These are phyloP conservation scores for Archips xylosteana DNA, from an alignment of 2,888 invertebrate species.

Conservation along the genomic window DNA sequence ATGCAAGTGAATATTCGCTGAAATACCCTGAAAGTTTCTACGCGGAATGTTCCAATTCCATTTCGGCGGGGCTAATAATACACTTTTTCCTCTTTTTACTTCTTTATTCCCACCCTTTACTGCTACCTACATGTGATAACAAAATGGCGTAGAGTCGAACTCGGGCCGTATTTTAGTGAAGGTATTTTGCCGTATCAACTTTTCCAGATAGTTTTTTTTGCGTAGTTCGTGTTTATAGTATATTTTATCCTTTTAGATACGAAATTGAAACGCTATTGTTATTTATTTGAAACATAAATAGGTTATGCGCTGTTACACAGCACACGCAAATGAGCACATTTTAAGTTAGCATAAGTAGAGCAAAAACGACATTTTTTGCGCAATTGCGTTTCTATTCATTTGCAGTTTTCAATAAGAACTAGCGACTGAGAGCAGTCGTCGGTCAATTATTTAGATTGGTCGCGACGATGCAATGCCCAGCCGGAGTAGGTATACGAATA, in stretches of 20 bases:
- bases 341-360: background rate
- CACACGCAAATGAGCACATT: background rate
- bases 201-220: conserved; percentile 3
- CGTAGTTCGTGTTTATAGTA: background rate
- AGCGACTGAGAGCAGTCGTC: conserved; percentile 73
- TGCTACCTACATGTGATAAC: conserved; percentile 72
- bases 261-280: background rate
- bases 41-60: conserved; percentile 84
- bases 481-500: conserved; percentile 51
- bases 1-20: conserved; percentile 76
- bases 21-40: conserved; percentile 62
- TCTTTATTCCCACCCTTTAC: conserved; percentile 84
- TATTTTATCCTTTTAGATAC: background rate
- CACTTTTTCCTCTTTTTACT: conserved; percentile 84
- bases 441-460: conserved; percentile 86
- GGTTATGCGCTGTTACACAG: background rate
- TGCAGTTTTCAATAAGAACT: conserved; percentile 61
- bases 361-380: background rate
- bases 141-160: conserved; percentile 63
- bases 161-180: conserved; percentile 26
- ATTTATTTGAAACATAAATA: background rate
- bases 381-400: conserved; percentile 57
- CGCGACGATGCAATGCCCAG: conserved; percentile 65
- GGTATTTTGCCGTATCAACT: conserved; percentile 25
- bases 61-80: conserved; percentile 86